Evolutionary conservation across 2,888 invertebrate genomes (phyloP).

Genomic region (Mesoligia furuncula): DNA sequence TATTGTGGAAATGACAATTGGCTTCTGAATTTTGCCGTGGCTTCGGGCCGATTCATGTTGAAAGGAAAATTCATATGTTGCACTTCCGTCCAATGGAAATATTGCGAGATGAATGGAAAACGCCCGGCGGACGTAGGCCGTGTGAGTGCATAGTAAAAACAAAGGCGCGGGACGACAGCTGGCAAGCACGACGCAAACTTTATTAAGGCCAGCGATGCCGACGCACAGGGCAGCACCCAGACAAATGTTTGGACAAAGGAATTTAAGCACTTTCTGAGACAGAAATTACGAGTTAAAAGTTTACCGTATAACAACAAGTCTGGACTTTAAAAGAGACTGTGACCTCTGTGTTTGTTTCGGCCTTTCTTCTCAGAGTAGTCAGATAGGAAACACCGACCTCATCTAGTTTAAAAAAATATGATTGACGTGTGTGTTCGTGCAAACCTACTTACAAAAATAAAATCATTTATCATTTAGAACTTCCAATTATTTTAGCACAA

Average conservation of each 20-base stretch:
- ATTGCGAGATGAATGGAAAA: slow-evolving; percentile 31
- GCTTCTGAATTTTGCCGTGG: background rate
- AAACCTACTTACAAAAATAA: no score
- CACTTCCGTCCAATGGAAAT: slow-evolving; percentile 15
- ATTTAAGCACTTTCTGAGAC: slow-evolving; percentile 1
- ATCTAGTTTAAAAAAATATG: no score
- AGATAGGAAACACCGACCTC: no score
- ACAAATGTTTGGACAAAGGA: slow-evolving; percentile 3
- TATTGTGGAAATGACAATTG: background rate
- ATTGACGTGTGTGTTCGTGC: no score
- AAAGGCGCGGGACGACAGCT: slow-evolving; percentile 60
- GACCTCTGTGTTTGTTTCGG: no score
- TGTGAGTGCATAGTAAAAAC: slow-evolving; percentile 42
- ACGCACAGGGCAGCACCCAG: slow-evolving; percentile 5
- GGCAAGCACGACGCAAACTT: slow-evolving; percentile 64
- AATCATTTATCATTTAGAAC: no score
- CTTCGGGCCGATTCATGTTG: background rate
- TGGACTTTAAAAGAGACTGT: no score
- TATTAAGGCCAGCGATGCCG: background rate
- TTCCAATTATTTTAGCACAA: slow-evolving; percentile 1
- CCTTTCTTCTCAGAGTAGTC: no score
- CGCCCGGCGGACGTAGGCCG: background rate
- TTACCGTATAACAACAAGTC: background rate
- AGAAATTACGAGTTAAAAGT: background rate
- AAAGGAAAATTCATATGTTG: background rate